Evolutionary conservation across 2,797 vertebrate genomes (phyloP).

Genomic region (Neopelma chrysocephalum): DNA sequence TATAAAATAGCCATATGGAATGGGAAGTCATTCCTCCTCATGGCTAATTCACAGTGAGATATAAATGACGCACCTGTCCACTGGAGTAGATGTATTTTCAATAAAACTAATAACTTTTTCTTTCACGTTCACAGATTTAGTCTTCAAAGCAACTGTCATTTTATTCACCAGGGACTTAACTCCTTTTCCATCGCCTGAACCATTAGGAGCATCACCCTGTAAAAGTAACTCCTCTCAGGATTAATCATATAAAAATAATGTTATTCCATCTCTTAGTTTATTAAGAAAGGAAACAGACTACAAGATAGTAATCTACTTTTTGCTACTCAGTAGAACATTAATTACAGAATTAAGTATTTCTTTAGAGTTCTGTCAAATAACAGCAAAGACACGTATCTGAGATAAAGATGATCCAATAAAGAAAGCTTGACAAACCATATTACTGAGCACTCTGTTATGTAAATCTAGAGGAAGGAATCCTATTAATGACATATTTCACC

Average conservation of each 20-base stretch:
- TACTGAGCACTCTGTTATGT: background rate
- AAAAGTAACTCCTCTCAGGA: conserved; percentile 24
- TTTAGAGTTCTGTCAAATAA: background rate
- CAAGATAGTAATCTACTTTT: background rate
- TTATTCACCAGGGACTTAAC: conserved; percentile 98
- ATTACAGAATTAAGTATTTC: background rate
- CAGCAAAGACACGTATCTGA: background rate
- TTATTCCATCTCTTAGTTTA: background rate
- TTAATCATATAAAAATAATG: background rate
- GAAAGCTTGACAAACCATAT: background rate
- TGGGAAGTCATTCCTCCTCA: background rate
- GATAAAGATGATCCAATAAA: background rate
- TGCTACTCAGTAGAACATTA: background rate
- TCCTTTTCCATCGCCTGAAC: conserved; percentile 89
- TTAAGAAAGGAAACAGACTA: background rate
- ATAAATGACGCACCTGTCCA: conserved; percentile 85
- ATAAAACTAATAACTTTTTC: conserved; percentile 99
- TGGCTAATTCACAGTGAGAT: background rate
- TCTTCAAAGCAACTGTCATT: conserved; percentile 98
- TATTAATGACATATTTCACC: background rate
- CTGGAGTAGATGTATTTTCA: conserved; percentile 96
- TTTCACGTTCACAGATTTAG: conserved; percentile 96
- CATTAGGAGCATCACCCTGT: conserved; percentile 83
- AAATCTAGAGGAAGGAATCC: background rate
- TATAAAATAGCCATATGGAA: background rate